Percentiles rank a stretch among this genome's conserved stretches.
Evolutionary conservation across 2,797 vertebrate genomes (phyloP).

Genomic region (Lycodopsis pacificus): DNA sequence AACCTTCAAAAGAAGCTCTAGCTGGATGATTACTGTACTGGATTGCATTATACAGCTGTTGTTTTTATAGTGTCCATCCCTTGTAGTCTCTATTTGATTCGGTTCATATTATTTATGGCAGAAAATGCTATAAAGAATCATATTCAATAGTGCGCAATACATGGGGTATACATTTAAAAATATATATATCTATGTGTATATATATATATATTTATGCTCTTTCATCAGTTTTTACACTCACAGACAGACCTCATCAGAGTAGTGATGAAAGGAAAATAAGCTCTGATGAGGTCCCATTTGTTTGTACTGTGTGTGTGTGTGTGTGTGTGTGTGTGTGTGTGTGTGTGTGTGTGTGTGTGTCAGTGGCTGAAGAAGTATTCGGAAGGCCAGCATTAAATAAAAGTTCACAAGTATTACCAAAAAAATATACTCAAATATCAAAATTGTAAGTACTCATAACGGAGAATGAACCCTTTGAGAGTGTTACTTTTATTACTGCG

Average conservation of each 20-base stretch:
- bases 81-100: not conserved
- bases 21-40: not conserved
- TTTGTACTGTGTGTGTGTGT: conserved; percentile 10
- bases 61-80: not conserved
- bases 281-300: conserved; percentile 9
- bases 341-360: not conserved
- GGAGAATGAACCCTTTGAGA: not conserved
- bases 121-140: not conserved
- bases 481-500: not conserved
- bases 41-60: conserved; percentile 8
- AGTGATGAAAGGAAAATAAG: conserved; percentile 5
- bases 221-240: not conserved
- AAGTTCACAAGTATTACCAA: not conserved
- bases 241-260: conserved; percentile 20
- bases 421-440: not conserved
- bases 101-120: not conserved
- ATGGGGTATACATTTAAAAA: not conserved
- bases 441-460: not conserved
- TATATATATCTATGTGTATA: not conserved
- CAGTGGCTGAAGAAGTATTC: not conserved
- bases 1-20: not conserved
- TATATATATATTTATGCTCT: not conserved
- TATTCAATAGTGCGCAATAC: not conserved
- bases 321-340: not conserved
- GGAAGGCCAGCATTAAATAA: not conserved